Conservation (phyloP, 2,113 vertebrate genomes). For the Butorides virescens region DNA sequence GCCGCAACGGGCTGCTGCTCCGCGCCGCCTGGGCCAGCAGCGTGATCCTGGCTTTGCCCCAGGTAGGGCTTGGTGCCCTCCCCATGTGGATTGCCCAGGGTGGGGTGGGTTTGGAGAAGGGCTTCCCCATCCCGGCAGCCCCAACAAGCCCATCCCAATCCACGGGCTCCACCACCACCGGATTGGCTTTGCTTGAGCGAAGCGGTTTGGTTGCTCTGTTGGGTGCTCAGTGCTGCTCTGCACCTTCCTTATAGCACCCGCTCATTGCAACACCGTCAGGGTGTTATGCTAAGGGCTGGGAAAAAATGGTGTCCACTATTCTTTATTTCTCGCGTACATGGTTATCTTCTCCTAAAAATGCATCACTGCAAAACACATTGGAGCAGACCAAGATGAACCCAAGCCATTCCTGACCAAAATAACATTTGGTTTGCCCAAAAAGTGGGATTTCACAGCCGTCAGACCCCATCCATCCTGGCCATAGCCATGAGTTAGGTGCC, state of each 20-base stretch:
- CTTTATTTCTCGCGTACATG: background rate
- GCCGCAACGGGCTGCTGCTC: conserved; percentile 79
- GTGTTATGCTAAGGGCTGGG: background rate
- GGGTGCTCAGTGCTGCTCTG: background rate
- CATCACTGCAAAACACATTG: background rate
- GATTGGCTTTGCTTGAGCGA: background rate
- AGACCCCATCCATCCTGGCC: background rate
- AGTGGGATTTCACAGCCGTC: background rate
- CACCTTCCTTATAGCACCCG: background rate
- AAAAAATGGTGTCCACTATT: background rate
- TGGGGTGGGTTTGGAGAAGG: background rate
- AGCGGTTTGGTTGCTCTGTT: fast-evolving
- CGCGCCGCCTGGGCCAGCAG: conserved; percentile 77
- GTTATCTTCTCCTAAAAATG: background rate
- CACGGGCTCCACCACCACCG: background rate
- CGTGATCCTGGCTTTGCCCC: conserved; percentile 76
- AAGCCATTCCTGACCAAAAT: background rate
- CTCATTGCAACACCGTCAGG: background rate
- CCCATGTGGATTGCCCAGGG: background rate
- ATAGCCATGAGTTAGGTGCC: background rate
- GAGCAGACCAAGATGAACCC: background rate
- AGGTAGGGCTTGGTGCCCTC: conserved; percentile 59
- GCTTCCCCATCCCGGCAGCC: background rate
- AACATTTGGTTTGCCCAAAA: background rate
- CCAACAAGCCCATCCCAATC: background rate